Conservation (phyloP, 2,888 invertebrate species). For the Stegophylla sp. region DNA sequence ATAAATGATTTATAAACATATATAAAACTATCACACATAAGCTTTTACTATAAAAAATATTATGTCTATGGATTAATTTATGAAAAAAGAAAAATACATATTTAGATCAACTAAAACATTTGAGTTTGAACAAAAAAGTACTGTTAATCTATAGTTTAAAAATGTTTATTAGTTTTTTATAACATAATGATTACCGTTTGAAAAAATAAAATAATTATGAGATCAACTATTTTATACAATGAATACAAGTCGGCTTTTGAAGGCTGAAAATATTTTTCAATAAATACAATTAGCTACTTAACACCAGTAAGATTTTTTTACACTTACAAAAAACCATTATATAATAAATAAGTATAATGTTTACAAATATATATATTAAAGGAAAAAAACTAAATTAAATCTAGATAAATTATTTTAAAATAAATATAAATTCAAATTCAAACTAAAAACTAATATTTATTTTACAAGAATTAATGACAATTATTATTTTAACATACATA, state of each 20-base stretch:
- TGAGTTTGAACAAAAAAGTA: conserved; percentile 7
- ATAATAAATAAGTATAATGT: conserved; percentile 4
- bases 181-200: conserved; percentile 33
- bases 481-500: conserved; percentile 29
- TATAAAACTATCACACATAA: conserved; percentile 5
- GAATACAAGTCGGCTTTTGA: conserved; percentile 38
- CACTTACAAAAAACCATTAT: background rate
- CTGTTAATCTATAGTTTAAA: conserved; percentile 23
- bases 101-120: background rate
- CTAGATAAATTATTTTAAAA: conserved; percentile 24
- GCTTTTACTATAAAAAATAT: conserved; percentile 14
- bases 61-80: background rate
- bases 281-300: conserved; percentile 54
- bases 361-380: conserved; percentile 4
- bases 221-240: conserved; percentile 59
- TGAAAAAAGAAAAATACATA: background rate
- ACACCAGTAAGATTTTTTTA: conserved; percentile 43
- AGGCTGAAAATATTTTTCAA: conserved; percentile 21
- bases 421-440: conserved; percentile 25
- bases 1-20: background rate
- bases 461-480: conserved; percentile 2
- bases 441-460: conserved; percentile 39
- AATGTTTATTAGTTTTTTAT: conserved; percentile 38
- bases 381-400: conserved; percentile 11
- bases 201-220: conserved; percentile 58